Conservation (phyloP, 2,113 vertebrate species). For the Meleagris gallopavo region DNA sequence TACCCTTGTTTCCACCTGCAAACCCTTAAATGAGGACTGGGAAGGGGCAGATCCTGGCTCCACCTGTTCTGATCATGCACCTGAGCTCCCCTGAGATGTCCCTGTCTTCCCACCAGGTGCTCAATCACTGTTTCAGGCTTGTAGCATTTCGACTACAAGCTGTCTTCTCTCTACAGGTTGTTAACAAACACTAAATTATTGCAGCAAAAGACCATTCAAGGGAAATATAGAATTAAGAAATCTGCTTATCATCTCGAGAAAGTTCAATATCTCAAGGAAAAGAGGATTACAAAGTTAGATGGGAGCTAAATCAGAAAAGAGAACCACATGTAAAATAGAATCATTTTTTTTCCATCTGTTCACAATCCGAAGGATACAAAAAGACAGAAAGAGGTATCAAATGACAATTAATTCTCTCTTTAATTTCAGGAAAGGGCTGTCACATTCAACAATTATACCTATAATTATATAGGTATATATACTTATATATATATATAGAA, state of each 20-base stretch:
- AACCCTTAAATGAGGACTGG: no score
- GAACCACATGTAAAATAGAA: not conserved
- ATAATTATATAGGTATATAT: no score
- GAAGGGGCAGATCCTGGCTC: no score
- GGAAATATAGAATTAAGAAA: not conserved
- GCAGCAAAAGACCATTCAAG: not conserved
- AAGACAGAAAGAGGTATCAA: not conserved
- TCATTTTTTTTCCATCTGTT: not conserved
- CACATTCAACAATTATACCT: conserved; percentile 24
- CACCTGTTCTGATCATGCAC: no score
- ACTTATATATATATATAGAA: no score
- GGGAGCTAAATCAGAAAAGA: not conserved
- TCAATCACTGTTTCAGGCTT: no score
- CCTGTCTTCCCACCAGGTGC: no score
- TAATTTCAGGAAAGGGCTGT: conserved; percentile 4
- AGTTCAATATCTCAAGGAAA: not conserved
- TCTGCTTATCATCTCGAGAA: not conserved
- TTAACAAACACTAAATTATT: not conserved
- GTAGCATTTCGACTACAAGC: no score
- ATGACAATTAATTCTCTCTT: not conserved
- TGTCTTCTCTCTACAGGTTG: not conserved
- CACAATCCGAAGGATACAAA: not conserved
- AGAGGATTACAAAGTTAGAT: not conserved
- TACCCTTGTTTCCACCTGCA: no score
- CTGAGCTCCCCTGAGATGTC: no score